Conservation (phyloP, 2,797 vertebrate genomes). For the Halcyon leucocephala region DNA sequence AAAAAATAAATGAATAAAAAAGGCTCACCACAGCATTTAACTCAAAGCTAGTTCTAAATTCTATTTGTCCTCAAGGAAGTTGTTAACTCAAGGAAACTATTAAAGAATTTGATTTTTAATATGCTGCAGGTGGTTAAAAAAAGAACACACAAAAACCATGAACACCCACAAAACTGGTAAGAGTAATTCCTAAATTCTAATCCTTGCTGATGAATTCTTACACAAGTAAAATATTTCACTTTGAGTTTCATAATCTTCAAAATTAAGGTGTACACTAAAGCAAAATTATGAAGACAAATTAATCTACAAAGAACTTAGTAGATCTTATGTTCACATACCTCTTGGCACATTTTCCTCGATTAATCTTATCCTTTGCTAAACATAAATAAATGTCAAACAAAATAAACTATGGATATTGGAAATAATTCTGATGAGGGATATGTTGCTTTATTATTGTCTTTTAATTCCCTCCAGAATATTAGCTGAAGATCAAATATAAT, state of each 20-base stretch:
- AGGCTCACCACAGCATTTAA: not conserved
- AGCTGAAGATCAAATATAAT: slow-evolving; percentile 1
- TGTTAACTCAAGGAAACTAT: not conserved
- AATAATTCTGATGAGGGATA: not conserved
- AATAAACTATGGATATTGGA: not conserved
- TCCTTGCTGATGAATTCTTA: not conserved
- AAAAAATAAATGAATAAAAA: too few relatives aligned
- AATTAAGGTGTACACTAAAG: not conserved
- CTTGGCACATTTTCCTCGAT: not conserved
- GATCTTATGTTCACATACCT: fast-evolving
- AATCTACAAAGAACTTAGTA: not conserved
- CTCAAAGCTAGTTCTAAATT: not conserved
- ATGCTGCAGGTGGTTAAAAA: not conserved
- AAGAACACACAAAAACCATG: too few relatives aligned
- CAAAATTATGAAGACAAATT: not conserved
- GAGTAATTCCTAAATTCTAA: not conserved
- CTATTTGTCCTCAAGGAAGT: not conserved
- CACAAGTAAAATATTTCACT: not conserved
- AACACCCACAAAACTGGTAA: not conserved
- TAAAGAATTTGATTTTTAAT: not conserved
- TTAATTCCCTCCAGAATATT: not conserved
- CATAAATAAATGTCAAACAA: not conserved
- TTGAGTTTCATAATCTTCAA: not conserved
- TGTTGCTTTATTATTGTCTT: not conserved
- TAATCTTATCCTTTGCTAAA: not conserved